Percentiles rank a stretch among this genome's conserved stretches.
These are phyloP conservation scores for Melanophora roralis DNA, from an alignment of 2,888 invertebrate genomes.

Conservation along the genomic window DNA sequence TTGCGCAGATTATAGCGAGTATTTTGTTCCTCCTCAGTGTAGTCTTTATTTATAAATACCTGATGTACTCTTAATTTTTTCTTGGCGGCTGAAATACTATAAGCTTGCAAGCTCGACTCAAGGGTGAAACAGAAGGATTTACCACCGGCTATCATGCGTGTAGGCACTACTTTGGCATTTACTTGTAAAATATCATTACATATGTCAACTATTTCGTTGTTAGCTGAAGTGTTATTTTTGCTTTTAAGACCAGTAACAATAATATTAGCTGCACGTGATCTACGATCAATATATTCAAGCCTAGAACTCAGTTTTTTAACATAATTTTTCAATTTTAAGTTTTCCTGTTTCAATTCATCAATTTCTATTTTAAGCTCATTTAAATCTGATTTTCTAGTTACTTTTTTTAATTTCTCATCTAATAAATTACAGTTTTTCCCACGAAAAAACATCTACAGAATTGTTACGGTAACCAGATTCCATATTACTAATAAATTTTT, in stretches of 20 bases:
- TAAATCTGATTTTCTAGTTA: background rate
- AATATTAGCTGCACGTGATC: too few relatives aligned
- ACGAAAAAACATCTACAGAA: background rate
- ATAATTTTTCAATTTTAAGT: background rate
- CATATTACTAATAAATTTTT: background rate
- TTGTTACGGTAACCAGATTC: background rate
- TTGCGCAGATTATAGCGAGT: background rate
- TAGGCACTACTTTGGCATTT: background rate
- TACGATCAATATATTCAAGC: background rate
- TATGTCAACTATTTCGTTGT: background rate
- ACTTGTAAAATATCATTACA: background rate
- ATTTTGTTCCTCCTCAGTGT: background rate
- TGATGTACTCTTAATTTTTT: background rate
- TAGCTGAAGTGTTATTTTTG: background rate
- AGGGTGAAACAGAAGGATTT: background rate
- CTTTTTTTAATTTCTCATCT: background rate
- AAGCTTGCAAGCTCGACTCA: background rate
- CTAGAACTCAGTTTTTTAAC: background rate
- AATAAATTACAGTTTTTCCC: background rate
- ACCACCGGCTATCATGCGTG: background rate
- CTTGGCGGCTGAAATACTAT: background rate
- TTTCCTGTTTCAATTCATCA: background rate
- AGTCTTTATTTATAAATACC: background rate
- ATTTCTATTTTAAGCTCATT: background rate
- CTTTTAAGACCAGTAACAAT: too few relatives aligned